phyloP scores from a whole-genome alignment of 2,113 vertebrate genomes.

The Ophiodon elongatus region DNA sequence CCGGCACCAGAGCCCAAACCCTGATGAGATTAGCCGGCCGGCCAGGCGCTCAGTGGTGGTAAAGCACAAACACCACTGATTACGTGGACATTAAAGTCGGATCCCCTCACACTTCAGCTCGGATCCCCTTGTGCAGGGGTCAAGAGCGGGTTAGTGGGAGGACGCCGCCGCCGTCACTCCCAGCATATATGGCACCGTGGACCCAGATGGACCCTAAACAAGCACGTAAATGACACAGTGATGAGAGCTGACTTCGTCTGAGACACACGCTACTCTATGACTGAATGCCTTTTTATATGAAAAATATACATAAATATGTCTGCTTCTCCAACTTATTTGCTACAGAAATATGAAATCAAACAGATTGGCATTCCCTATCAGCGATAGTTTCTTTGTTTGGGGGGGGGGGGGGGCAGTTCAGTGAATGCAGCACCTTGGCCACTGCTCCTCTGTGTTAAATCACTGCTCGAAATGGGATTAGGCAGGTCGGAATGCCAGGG shows the following conservation, averaged over 20 bases:
- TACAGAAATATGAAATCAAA: conserved; percentile 26
- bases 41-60: conserved; percentile 72
- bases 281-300: not conserved
- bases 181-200: conserved; percentile 16
- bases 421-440: conserved; percentile 60
- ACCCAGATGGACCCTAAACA: conserved; percentile 30
- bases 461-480: conserved; percentile 84
- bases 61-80: conserved; percentile 79
- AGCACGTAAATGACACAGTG: conserved; percentile 39
- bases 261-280: conserved; percentile 4
- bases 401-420: not conserved
- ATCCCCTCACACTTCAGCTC: conserved; percentile 71
- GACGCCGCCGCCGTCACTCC: conserved; percentile 12
- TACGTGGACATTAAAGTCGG: conserved; percentile 74
- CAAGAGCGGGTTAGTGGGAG: conserved; percentile 66
- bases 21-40: conserved; percentile 82
- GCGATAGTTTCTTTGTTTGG: conserved; percentile 3
- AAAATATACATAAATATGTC: not conserved
- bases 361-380: conserved; percentile 19
- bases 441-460: conserved; percentile 71
- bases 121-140: conserved; percentile 62
- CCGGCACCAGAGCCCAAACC: conserved; percentile 74
- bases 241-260: conserved; percentile 56
- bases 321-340: conserved; percentile 15
- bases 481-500: conserved; percentile 78